Conservation (phyloP, 2,113 vertebrate genomes). For the Sylvia atricapilla region DNA sequence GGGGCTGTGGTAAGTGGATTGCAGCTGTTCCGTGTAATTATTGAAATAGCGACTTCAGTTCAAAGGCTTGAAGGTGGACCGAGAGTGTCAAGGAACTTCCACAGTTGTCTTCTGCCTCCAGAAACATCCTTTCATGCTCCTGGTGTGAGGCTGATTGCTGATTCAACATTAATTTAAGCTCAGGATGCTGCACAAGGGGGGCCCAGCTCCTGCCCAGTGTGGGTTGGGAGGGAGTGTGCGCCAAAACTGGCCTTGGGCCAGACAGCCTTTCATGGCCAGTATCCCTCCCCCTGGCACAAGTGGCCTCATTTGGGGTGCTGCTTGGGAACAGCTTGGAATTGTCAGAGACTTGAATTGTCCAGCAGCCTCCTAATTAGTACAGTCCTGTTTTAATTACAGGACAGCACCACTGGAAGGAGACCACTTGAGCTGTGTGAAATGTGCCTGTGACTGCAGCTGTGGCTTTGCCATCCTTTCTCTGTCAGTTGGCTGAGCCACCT, state of each 20-base stretch:
- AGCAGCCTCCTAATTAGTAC: not conserved
- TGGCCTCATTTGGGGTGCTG: accelerated
- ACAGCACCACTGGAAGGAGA: not conserved
- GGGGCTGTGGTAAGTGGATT: not conserved
- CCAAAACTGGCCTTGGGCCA: not conserved
- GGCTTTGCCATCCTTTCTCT: not conserved
- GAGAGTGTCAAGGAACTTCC: not conserved
- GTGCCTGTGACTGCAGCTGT: not conserved
- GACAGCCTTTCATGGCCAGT: not conserved
- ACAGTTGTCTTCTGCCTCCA: not conserved
- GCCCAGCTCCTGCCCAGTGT: accelerated
- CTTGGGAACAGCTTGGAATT: not conserved
- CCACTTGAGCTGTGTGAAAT: not conserved
- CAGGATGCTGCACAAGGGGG: accelerated
- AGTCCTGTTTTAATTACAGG: not conserved
- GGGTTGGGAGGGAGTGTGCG: not conserved
- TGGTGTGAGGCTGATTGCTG: not conserved
- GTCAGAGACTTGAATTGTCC: not conserved
- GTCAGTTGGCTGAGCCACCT: not conserved
- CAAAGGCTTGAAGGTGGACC: not conserved
- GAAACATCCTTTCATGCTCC: not conserved
- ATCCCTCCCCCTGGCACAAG: accelerated
- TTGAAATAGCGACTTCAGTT: not conserved
- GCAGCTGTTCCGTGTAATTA: not conserved
- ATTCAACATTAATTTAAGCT: not conserved